Percentiles rank a stretch among this genome's conserved stretches.
These are phyloP conservation scores for Amiota minor DNA, from an alignment of 2,888 invertebrate species.

Conservation along the genomic window DNA sequence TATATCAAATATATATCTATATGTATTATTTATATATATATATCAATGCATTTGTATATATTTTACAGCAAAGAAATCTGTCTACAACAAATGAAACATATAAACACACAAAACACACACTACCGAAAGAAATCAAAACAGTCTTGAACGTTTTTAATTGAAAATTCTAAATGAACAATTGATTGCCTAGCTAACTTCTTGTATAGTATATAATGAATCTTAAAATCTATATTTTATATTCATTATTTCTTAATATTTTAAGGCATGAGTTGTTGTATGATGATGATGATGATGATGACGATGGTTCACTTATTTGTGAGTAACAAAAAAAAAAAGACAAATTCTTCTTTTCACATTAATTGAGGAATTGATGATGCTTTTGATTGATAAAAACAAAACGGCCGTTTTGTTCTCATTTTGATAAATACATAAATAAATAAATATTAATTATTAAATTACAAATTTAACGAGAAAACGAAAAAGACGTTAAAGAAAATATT, in stretches of 20 bases:
- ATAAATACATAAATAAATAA: too few relatives aligned
- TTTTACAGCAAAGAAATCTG: neutral
- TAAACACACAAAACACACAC: too few relatives aligned
- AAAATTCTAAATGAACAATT: neutral
- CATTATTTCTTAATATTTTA: conserved; percentile 41
- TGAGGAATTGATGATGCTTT: too few relatives aligned
- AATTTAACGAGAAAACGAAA: too few relatives aligned
- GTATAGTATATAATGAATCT: conserved; percentile 45
- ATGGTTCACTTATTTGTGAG: too few relatives aligned
- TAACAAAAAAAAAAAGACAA: too few relatives aligned
- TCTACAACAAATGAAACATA: neutral
- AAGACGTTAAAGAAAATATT: too few relatives aligned
- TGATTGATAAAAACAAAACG: conserved; percentile 19
- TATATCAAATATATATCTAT: conserved; percentile 6
- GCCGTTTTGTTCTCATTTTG: conserved; percentile 14
- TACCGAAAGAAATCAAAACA: too few relatives aligned
- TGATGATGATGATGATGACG: too few relatives aligned
- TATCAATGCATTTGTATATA: conserved; percentile 19
- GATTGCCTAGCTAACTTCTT: conserved; percentile 33
- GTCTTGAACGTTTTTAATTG: too few relatives aligned
- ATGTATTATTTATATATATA: neutral
- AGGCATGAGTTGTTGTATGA: conserved; percentile 34
- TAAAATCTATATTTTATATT: conserved; percentile 46
- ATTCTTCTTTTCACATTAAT: too few relatives aligned
- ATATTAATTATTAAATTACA: too few relatives aligned